Percentiles rank a stretch among this genome's conserved stretches.
Evolutionary conservation across 2,113 vertebrate species (phyloP).

Genomic region (Tympanuchus pallidicinctus): DNA sequence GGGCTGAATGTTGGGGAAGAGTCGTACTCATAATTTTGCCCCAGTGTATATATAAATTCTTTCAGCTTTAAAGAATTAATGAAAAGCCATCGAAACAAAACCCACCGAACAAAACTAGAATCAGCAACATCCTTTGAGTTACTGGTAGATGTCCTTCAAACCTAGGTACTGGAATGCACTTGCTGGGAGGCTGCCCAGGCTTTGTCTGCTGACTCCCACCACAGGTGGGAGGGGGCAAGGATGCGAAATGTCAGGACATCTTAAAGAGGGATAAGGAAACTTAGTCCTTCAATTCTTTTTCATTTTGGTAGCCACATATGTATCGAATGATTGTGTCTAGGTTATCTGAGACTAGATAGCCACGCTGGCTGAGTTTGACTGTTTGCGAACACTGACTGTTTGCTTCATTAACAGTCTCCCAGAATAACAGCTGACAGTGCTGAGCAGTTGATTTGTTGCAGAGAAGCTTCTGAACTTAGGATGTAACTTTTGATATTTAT

Average conservation of each 20-base stretch:
- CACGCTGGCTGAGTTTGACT: background rate
- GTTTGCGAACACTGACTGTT: background rate
- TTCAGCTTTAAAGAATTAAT: background rate
- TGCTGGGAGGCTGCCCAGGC: background rate
- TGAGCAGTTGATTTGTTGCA: background rate
- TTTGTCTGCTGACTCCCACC: background rate
- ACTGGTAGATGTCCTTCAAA: background rate
- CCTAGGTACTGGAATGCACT: background rate
- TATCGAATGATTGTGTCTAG: background rate
- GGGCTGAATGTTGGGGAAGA: background rate
- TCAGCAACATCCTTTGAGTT: fast-evolving
- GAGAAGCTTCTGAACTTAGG: constrained; percentile 30
- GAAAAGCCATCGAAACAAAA: background rate
- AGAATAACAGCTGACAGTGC: background rate
- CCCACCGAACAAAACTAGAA: background rate
- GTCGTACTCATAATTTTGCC: background rate
- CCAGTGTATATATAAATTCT: background rate
- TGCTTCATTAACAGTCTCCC: background rate
- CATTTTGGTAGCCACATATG: background rate
- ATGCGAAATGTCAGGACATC: background rate
- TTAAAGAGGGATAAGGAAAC: background rate
- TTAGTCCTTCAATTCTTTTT: background rate
- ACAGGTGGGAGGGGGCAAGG: background rate
- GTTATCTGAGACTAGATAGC: background rate
- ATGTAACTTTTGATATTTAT: constrained; percentile 26